Conservation (phyloP, 2,888 invertebrate species). For the Drosophila pseudotakahashii region DNA sequence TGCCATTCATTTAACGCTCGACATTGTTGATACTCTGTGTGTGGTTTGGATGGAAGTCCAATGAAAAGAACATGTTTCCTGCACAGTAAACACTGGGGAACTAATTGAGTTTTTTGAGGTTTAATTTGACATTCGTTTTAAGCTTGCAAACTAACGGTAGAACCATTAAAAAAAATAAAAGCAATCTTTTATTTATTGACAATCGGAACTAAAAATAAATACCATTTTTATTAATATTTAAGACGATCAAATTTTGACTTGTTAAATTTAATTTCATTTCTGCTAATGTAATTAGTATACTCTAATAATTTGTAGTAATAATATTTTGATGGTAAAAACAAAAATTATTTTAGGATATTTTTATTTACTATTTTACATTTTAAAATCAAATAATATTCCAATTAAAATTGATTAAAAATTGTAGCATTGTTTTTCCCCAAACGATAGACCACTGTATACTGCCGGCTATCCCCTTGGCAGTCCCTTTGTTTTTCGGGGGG, state of each 20-base stretch:
- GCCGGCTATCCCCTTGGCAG: background rate
- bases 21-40: constrained; percentile 34
- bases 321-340: no score
- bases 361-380: no score
- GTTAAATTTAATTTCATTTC: no score
- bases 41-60: constrained; percentile 17
- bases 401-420: background rate
- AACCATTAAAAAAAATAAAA: background rate
- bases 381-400: background rate
- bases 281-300: no score
- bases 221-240: background rate
- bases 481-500: constrained; percentile 5
- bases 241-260: no score
- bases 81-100: constrained; percentile 1
- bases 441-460: background rate
- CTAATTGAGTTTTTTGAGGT: background rate
- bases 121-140: background rate
- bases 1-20: constrained; percentile 29
- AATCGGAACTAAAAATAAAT: no score
- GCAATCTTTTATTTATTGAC: no score
- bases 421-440: no score
- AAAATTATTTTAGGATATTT: no score
- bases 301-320: no score
- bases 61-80: constrained; percentile 19
- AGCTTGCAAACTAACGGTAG: background rate